Base-by-base conservation (phyloP, 92 coral and sea anemone species). In the Scolanthus callimorphus region DNA sequence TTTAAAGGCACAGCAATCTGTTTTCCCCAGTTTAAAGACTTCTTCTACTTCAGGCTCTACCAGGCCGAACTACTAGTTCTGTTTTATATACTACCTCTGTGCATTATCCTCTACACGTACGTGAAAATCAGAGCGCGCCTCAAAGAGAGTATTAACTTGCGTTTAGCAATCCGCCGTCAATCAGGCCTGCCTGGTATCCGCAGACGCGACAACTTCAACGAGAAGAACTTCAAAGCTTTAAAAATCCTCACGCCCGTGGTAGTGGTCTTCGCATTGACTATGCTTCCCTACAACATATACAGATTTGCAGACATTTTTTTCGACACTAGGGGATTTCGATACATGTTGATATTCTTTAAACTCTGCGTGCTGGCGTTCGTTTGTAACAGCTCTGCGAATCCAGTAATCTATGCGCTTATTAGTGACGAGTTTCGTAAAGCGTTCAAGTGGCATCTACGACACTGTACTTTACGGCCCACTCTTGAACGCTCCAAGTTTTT, bases 331-430 rank as follows among this genome's bases (percentile, higher is more conserved):
- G 41, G 59, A 17, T 71, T 86, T 59, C 73, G 62, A 25, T 83
- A 87, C 61, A 61, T 78, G 74, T 47, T 87, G 15, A 59, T 87
- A 30, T 87, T 83, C 56, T 83, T 78, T 31, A 87, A 83, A 46
- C 27, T 87, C 44, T 77, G 90, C 50, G 77, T 87, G 57, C 31
- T 83, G 44, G 81, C 65, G 24, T 87, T 87, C 60, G 90, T 87
- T 37, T 82, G 90, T 57, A 87, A 87, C 65, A 87, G 96, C 57
- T 87, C 96, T n/a, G 96, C 90, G 30, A 87, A 87, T 75, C 96
- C 96, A 1, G 73, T 87, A n/a, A 87, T 87, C 29, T 87, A 87
- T 49, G 83, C 96, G 57, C 63, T 87, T 31, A 79, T 87, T 57
- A 83, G 96, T 44, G 96, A 70, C 24, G 96, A 87, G 46, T 87